These are phyloP conservation scores for Drosophila simulans DNA, from an alignment of 1,140 invertebrate species.

Conservation along the genomic window DNA sequence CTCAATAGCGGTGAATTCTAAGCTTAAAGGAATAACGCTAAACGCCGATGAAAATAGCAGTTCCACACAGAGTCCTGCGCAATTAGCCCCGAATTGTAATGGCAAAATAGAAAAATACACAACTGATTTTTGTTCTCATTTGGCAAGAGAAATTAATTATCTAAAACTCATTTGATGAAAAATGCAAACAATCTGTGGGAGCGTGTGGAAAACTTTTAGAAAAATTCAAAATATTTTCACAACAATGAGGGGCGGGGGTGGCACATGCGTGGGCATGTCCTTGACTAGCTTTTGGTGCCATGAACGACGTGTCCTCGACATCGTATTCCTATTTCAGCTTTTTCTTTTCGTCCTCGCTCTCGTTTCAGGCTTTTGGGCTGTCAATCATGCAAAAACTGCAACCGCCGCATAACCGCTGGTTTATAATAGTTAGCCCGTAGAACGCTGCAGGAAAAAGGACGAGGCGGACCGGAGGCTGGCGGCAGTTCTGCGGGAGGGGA, in stretches of 20 bases:
- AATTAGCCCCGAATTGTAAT: constrained; percentile 29
- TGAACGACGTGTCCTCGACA: constrained; percentile 23
- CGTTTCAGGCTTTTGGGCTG: constrained; percentile 69
- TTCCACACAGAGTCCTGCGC: background rate
- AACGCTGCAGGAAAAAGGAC: constrained; percentile 12
- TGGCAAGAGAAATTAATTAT: constrained; percentile 60
- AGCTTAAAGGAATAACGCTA: background rate
- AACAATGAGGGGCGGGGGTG: constrained; percentile 1
- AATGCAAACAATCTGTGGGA: constrained; percentile 52
- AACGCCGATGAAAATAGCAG: constrained; percentile 5
- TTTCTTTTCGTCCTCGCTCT: constrained; percentile 16
- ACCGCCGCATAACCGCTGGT: constrained; percentile 76
- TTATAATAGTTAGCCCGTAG: constrained; percentile 74
- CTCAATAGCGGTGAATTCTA: background rate
- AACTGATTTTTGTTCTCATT: constrained; percentile 29
- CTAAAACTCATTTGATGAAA: constrained; percentile 55
- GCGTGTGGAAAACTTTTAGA: constrained; percentile 25
- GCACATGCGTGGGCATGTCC: constrained; percentile 69
- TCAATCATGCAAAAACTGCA: constrained; percentile 82
- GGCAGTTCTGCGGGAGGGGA: background rate
- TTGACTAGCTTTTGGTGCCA: constrained; percentile 60
- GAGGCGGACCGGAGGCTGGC: background rate
- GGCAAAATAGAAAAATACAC: constrained; percentile 13
- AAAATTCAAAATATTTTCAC: constrained; percentile 52
- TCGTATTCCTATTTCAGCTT: constrained; percentile 3